Conservation (phyloP, 2,113 vertebrate genomes). For the Seriola quinqueradiata region DNA sequence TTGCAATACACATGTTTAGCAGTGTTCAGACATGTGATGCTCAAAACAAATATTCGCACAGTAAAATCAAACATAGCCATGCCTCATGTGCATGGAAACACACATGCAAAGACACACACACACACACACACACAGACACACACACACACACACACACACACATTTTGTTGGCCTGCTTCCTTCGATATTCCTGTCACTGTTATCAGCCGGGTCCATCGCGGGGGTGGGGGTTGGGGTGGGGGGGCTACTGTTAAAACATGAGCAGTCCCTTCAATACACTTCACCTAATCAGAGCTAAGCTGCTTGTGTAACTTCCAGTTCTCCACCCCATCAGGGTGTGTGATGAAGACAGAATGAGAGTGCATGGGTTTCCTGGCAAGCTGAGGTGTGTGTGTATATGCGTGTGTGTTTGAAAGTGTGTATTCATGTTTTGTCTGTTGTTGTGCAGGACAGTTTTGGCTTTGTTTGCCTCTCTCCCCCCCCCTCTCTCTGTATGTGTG, state of each 20-base stretch:
- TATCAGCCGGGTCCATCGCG: slow-evolving; percentile 46
- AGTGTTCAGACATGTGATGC: background rate
- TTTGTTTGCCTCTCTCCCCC: background rate
- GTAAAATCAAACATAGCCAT: background rate
- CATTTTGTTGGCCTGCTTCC: background rate
- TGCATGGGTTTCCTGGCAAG: slow-evolving; percentile 25
- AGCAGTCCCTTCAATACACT: slow-evolving; percentile 52
- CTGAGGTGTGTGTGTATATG: background rate
- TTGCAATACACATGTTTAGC: background rate
- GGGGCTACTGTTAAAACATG: slow-evolving; percentile 59
- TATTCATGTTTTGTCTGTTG: background rate
- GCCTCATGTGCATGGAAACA: background rate
- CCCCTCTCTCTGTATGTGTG: background rate
- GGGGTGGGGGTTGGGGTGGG: background rate
- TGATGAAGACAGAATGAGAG: slow-evolving; percentile 34
- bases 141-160: slow-evolving; percentile 8
- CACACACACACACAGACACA: background rate
- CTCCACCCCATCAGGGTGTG: slow-evolving; percentile 37
- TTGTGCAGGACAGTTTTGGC: background rate
- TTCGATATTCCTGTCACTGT: slow-evolving; percentile 45
- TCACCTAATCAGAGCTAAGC: slow-evolving; percentile 56
- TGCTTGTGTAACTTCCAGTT: slow-evolving; percentile 52
- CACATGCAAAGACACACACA: slow-evolving; percentile 4
- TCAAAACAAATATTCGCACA: background rate
- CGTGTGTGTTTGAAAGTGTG: background rate